These are phyloP conservation scores for Tillus elongatus DNA, from an alignment of 2,888 invertebrate genomes.

Conservation along the genomic window DNA sequence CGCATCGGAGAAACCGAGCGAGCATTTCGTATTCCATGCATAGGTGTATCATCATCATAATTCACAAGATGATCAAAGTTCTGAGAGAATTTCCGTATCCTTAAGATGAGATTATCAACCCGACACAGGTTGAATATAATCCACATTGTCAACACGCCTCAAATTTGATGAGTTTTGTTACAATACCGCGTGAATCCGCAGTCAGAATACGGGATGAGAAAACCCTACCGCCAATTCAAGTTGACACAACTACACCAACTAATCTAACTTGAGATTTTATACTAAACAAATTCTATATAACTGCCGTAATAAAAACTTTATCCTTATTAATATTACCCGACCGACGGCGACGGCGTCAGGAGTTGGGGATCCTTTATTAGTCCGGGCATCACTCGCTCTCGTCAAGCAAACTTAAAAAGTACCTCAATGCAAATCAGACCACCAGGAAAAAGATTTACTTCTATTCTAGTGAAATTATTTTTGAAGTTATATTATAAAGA, in stretches of 20 bases:
- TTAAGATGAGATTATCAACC: constrained; percentile 42
- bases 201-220: constrained; percentile 36
- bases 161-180: constrained; percentile 44
- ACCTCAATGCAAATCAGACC: too few relatives aligned
- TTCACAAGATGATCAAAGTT: constrained; percentile 43
- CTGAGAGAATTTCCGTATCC: constrained; percentile 38
- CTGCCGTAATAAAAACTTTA: neutral
- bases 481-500: too few relatives aligned
- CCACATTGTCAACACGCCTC: constrained; percentile 42
- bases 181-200: constrained; percentile 35
- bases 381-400: too few relatives aligned
- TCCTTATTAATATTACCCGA: neutral
- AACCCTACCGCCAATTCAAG: constrained; percentile 12
- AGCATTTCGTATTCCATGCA: constrained; percentile 36
- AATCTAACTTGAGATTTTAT: constrained; percentile 22
- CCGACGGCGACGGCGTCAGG: too few relatives aligned
- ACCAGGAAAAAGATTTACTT: too few relatives aligned
- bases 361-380: too few relatives aligned
- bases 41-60: constrained; percentile 36
- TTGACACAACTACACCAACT: constrained; percentile 17
- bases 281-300: constrained; percentile 7
- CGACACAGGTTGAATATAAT: constrained; percentile 39
- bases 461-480: too few relatives aligned
- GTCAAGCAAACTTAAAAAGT: too few relatives aligned
- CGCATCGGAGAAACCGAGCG: too few relatives aligned